phyloP scores from a whole-genome alignment of 1,140 invertebrate species.

The Drosophila sucinea region DNA sequence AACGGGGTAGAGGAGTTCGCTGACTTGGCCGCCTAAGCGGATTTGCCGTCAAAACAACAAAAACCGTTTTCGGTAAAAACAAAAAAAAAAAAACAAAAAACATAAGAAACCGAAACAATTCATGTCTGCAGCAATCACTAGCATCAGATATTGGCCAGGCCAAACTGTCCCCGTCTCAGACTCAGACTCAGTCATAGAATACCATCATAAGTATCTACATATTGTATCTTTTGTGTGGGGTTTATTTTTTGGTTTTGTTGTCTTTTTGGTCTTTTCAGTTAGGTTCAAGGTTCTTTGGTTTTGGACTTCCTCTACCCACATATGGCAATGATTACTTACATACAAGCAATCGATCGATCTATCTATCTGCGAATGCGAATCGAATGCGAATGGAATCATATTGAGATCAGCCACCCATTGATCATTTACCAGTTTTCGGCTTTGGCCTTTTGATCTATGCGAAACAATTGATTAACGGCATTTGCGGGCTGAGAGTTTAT shows the following conservation, averaged over 20 bases:
- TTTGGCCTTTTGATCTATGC: slow-evolving; percentile 12
- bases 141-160: slow-evolving; percentile 1
- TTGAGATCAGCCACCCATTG: slow-evolving; percentile 13
- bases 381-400: slow-evolving; percentile 64
- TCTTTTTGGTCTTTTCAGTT: slow-evolving; percentile 20
- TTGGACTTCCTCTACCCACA: slow-evolving; percentile 67
- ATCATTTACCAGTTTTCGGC: slow-evolving; percentile 12
- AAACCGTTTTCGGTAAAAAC: slow-evolving; percentile 25
- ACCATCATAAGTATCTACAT: neutral
- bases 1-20: slow-evolving; percentile 9
- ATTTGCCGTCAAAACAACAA: slow-evolving; percentile 44
- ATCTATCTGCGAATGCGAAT: neutral
- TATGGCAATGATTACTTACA: slow-evolving; percentile 14
- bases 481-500: slow-evolving; percentile 18
- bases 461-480: slow-evolving; percentile 16
- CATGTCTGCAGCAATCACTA: slow-evolving; percentile 17
- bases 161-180: neutral
- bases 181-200: neutral
- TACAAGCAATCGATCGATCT: slow-evolving; percentile 68
- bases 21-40: slow-evolving; percentile 64
- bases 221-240: slow-evolving; percentile 7
- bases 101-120: slow-evolving; percentile 3
- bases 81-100: slow-evolving; percentile 21
- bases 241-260: slow-evolving; percentile 19
- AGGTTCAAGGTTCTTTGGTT: slow-evolving; percentile 71